These are phyloP conservation scores for Cheilosia scutellata DNA, from an alignment of 2,888 invertebrate genomes.

Conservation along the genomic window DNA sequence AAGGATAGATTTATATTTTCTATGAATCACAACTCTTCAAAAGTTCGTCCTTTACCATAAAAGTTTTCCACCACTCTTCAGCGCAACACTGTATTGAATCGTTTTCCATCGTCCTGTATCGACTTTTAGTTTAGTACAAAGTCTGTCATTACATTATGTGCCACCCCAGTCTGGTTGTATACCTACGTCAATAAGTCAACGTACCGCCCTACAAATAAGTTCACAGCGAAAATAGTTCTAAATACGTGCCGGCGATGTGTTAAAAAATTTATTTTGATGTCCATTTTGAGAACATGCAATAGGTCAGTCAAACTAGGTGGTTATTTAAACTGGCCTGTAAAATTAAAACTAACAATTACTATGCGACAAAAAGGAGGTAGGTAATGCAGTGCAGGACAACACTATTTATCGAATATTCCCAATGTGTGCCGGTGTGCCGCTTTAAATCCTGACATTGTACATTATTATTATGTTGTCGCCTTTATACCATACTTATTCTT, in stretches of 20 bases:
- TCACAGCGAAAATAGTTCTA: not conserved
- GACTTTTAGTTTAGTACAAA: not conserved
- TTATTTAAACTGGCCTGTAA: slow-evolving; percentile 22
- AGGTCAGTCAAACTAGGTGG: not conserved
- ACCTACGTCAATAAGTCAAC: not conserved
- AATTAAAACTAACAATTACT: slow-evolving; percentile 20
- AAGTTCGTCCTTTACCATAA: not conserved
- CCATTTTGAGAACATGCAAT: not conserved
- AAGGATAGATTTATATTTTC: not conserved
- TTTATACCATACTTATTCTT: slow-evolving; percentile 16
- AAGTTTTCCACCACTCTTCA: slow-evolving; percentile 2
- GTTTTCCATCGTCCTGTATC: not conserved
- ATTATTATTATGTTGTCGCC: slow-evolving; percentile 17
- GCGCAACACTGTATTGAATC: not conserved
- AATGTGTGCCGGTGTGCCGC: slow-evolving; percentile 10
- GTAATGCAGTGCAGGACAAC: not conserved
- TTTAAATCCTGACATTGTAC: slow-evolving; percentile 45
- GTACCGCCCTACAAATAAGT: not conserved
- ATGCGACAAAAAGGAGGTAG: slow-evolving; percentile 28
- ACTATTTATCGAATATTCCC: slow-evolving; percentile 37
- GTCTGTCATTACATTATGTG: not conserved
- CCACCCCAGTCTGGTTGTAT: not conserved
- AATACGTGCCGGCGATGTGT: not conserved
- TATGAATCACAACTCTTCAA: not conserved
- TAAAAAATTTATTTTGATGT: not conserved